Percentiles rank a stretch among this genome's conserved stretches.
phyloP scores from a whole-genome alignment of 2,888 invertebrate genomes.

The Cryptophagus acutangulus region DNA sequence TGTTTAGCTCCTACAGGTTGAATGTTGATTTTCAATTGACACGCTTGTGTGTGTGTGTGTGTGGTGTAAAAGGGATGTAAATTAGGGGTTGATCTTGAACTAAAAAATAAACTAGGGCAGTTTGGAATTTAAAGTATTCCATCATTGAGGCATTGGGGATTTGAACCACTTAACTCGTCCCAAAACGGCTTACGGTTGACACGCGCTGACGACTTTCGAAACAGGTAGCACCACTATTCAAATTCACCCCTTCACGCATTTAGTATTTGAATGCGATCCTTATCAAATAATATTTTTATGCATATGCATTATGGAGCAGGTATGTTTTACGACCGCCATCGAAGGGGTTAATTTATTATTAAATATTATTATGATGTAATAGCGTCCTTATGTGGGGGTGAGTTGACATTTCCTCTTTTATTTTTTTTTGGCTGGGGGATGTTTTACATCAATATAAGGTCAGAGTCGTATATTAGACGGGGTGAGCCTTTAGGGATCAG shows the following conservation, averaged over 20 bases:
- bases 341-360: too few species aligned
- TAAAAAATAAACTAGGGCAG: slow-evolving; percentile 17
- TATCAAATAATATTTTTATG: slow-evolving; percentile 23
- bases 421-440: not conserved
- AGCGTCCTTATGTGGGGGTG: too few species aligned
- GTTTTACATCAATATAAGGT: slow-evolving; percentile 4
- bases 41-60: too few species aligned
- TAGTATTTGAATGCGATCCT: slow-evolving; percentile 23
- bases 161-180: slow-evolving; percentile 30
- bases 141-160: slow-evolving; percentile 31
- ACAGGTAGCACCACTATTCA: slow-evolving; percentile 34
- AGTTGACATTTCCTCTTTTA: too few species aligned
- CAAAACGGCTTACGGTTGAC: slow-evolving; percentile 33
- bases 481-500: slow-evolving; percentile 27
- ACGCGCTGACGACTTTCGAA: slow-evolving; percentile 27
- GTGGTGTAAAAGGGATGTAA: too few species aligned
- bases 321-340: too few species aligned
- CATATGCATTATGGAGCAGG: too few species aligned
- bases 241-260: slow-evolving; percentile 34
- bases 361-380: too few species aligned
- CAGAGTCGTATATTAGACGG: slow-evolving; percentile 27
- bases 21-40: too few species aligned
- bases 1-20: too few species aligned
- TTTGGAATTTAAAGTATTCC: slow-evolving; percentile 36
- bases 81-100: slow-evolving; percentile 26